These are phyloP conservation scores for Galeruca laticollis DNA, from an alignment of 2,888 invertebrate genomes.

Conservation along the genomic window DNA sequence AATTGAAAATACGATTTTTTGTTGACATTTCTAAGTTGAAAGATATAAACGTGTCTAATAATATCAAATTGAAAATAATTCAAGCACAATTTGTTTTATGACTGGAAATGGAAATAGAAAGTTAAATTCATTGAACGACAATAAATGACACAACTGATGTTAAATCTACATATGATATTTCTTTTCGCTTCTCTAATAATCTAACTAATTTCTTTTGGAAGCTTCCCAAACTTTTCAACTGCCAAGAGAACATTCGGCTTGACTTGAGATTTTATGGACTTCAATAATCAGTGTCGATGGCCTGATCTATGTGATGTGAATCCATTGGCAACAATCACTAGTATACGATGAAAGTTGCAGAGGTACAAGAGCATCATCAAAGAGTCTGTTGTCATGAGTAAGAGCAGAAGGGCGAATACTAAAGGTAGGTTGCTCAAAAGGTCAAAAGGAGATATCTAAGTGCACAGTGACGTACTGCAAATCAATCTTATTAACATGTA, in stretches of 20 bases:
- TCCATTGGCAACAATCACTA: slow-evolving; percentile 7
- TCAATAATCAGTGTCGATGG: slow-evolving; percentile 33
- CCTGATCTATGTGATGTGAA: slow-evolving; percentile 21
- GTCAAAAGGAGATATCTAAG: slow-evolving; percentile 3
- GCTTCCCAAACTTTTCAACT: slow-evolving; percentile 12
- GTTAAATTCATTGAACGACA: no score
- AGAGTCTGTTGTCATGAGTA: neutral
- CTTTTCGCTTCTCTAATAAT: slow-evolving; percentile 7
- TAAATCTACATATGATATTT: neutral
- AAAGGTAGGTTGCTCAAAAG: neutral
- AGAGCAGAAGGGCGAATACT: neutral
- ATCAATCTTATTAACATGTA: no score
- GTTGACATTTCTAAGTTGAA: no score
- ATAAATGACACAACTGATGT: no score
- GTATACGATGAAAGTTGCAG: slow-evolving; percentile 19
- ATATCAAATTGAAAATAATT: no score
- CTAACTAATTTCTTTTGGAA: slow-evolving; percentile 24
- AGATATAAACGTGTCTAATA: no score
- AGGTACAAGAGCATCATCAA: slow-evolving; percentile 7
- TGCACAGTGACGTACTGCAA: neutral
- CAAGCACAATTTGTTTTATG: no score
- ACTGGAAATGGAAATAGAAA: no score
- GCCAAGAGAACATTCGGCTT: slow-evolving; percentile 19
- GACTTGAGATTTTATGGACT: slow-evolving; percentile 23
- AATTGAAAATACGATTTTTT: no score